phyloP scores from a whole-genome alignment of 2,113 vertebrate species.

The Alosa alosa region DNA sequence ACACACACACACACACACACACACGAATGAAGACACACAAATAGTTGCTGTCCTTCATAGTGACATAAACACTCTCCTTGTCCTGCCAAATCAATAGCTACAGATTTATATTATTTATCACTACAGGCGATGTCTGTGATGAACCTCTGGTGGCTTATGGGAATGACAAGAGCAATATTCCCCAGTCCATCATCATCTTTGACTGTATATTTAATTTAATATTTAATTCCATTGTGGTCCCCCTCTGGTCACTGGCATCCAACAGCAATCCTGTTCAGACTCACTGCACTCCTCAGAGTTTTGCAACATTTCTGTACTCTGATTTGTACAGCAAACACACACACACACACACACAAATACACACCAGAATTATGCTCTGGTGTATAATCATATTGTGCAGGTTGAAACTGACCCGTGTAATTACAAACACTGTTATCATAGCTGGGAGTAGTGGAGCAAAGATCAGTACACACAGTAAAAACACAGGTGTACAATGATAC shows the following conservation, averaged over 20 bases:
- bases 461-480: not conserved
- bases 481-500: not conserved
- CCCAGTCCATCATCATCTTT: not conserved
- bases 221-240: not conserved
- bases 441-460: not conserved
- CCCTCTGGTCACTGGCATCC: not conserved
- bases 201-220: not conserved
- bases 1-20: constrained; percentile 7
- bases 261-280: not conserved
- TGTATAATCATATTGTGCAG: not conserved
- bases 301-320: not conserved
- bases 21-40: not conserved
- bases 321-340: not conserved
- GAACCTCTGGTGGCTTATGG: not conserved
- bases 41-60: not conserved
- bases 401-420: not conserved
- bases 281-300: not conserved
- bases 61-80: not conserved
- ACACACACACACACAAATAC: not conserved
- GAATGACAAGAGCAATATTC: not conserved
- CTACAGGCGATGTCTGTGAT: not conserved
- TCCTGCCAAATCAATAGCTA: not conserved
- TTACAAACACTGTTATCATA: not conserved
- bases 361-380: not conserved
- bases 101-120: not conserved